These are phyloP conservation scores for Celastrina argiolus DNA, from an alignment of 2,888 invertebrate species.

Conservation along the genomic window DNA sequence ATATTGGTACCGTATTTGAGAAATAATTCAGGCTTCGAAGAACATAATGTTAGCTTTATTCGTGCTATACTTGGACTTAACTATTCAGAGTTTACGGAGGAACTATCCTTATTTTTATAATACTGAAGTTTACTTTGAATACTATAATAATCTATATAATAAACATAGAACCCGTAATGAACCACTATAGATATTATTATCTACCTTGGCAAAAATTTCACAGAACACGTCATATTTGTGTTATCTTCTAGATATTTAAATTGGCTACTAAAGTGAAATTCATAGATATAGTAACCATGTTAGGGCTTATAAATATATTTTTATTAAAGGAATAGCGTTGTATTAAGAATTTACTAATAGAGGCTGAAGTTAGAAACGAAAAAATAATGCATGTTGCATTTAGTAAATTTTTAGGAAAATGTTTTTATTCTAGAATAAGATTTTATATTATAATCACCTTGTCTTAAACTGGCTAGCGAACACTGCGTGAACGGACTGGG, in stretches of 20 bases:
- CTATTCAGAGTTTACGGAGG: neutral
- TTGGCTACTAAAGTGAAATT: neutral
- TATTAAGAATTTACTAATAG: neutral
- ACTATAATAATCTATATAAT: neutral
- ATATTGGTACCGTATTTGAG: too few relatives aligned
- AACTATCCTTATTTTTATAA: neutral
- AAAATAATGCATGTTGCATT: neutral
- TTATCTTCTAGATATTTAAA: neutral
- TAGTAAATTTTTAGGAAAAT: neutral
- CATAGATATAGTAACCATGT: neutral
- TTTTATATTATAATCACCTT: conserved; percentile 75
- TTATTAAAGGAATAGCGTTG: neutral
- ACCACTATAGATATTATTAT: neutral
- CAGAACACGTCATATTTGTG: neutral
- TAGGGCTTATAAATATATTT: neutral
- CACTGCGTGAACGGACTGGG: conserved; percentile 88
- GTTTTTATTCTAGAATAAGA: neutral
- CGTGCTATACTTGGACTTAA: conserved; percentile 9
- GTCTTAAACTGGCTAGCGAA: conserved; percentile 87
- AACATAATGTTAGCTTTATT: too few relatives aligned
- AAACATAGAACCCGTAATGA: neutral
- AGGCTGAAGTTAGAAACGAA: neutral
- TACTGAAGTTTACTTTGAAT: neutral
- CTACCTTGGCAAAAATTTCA: neutral
- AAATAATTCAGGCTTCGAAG: too few relatives aligned